Percentiles rank a stretch among this genome's conserved stretches.
Evolutionary conservation across 2,797 vertebrate genomes (phyloP).

Genomic region (Sebastes minor): DNA sequence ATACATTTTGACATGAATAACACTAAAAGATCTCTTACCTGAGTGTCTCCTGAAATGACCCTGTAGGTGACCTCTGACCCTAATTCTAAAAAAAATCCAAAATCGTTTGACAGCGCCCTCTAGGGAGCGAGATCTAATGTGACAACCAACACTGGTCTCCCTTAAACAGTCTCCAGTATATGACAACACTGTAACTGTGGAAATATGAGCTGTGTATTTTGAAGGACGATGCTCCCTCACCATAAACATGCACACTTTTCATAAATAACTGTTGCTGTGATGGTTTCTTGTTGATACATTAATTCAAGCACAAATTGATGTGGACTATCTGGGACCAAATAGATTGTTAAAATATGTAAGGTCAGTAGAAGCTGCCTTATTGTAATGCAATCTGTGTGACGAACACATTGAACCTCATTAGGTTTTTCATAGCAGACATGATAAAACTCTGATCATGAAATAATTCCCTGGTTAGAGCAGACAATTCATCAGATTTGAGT

Average conservation of each 20-base stretch:
- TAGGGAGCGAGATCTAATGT: neutral
- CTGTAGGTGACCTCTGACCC: neutral
- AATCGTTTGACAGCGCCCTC: neutral
- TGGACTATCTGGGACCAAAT: neutral
- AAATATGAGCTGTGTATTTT: neutral
- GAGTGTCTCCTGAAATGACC: neutral
- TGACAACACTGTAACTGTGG: neutral
- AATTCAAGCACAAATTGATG: neutral
- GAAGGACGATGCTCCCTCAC: neutral
- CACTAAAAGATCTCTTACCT: neutral
- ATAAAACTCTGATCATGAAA: conserved; percentile 9
- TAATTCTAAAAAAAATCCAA: neutral
- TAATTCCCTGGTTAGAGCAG: conserved; percentile 7
- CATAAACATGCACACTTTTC: neutral
- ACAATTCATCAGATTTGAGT: conserved; percentile 8
- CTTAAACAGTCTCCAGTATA: neutral
- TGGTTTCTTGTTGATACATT: neutral
- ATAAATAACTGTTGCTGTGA: neutral
- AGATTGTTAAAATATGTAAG: neutral
- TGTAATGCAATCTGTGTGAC: neutral
- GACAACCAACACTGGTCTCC: neutral
- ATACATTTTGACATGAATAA: neutral
- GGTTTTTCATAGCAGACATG: neutral
- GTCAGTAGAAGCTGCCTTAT: neutral
- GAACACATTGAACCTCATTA: neutral